A percentile compares a stretch with the other conserved stretches of the same genome.
These are phyloP conservation scores for Apteryx owenii DNA, from an alignment of 2,113 vertebrate species.

Conservation along the genomic window DNA sequence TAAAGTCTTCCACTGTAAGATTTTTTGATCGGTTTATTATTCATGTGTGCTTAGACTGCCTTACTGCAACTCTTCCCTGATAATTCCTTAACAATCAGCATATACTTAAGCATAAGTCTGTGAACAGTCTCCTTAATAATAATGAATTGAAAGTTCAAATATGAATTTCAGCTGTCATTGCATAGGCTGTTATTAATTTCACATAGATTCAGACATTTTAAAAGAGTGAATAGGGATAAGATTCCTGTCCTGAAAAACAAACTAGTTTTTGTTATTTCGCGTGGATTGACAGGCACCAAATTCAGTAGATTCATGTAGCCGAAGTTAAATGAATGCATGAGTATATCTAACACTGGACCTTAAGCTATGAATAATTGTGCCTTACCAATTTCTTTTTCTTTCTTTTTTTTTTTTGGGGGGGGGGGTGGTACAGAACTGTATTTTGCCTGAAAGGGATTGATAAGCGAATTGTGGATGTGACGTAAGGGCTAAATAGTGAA, in stretches of 20 bases:
- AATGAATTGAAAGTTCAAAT: not conserved
- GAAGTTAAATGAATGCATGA: not conserved
- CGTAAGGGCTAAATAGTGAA: not conserved
- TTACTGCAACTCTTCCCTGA: not conserved
- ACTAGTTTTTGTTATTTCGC: not conserved
- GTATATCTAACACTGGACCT: not conserved
- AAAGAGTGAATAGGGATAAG: not conserved
- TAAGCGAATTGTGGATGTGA: constrained; percentile 12
- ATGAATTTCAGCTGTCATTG: not conserved
- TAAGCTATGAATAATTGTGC: not conserved
- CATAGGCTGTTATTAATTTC: not conserved
- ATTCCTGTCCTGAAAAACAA: not conserved
- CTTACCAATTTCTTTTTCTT: not conserved
- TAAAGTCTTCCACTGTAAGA: not conserved
- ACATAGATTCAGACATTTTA: not conserved
- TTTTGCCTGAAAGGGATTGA: not conserved
- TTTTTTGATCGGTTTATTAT: not conserved
- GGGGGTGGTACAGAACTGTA: not conserved
- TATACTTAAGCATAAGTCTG: not conserved
- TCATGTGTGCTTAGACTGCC: not conserved
- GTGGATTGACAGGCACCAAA: not conserved
- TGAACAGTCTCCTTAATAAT: not conserved
- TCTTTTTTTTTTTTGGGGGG: not conserved
- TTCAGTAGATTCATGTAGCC: not conserved
- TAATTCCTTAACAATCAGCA: not conserved